phyloP scores from a whole-genome alignment of 2,888 invertebrate genomes.

The Endotricha flammealis region DNA sequence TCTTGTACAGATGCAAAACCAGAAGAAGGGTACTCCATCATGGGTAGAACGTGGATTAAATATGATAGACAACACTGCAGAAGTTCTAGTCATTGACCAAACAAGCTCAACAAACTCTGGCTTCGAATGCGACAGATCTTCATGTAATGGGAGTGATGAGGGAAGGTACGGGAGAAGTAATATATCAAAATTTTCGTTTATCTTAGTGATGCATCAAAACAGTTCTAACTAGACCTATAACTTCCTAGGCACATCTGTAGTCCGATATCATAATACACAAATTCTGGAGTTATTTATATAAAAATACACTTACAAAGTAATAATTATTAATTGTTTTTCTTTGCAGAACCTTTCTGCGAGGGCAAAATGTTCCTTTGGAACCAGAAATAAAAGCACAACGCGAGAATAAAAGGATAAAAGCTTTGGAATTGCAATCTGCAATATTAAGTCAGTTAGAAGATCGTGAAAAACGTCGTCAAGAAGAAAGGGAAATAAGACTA shows the following conservation, averaged over 20 bases:
- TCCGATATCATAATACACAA: too few relatives aligned
- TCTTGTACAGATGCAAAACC: conserved; percentile 61
- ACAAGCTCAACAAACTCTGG: conserved; percentile 65
- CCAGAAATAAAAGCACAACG: conserved; percentile 88
- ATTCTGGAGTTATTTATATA: too few relatives aligned
- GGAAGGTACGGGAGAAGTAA: conserved; percentile 56
- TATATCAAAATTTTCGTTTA: too few relatives aligned
- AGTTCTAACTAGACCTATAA: too few relatives aligned
- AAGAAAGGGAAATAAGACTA: conserved; percentile 85
- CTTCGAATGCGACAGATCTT: conserved; percentile 63
- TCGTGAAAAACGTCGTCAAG: conserved; percentile 84
- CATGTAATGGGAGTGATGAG: conserved; percentile 69
- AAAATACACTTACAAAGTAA: too few relatives aligned
- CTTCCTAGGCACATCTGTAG: too few relatives aligned
- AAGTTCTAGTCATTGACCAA: conserved; percentile 79
- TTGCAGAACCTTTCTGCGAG: conserved; percentile 84
- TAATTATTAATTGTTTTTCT: too few relatives aligned
- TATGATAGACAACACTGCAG: conserved; percentile 69
- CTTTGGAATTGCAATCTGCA: conserved; percentile 90
- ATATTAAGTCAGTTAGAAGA: conserved; percentile 92
- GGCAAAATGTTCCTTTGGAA: conserved; percentile 91
- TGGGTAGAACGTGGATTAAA: conserved; percentile 79
- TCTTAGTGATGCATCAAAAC: too few relatives aligned
- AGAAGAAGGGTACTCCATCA: conserved; percentile 72
- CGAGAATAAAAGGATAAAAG: conserved; percentile 88